Percentiles rank a stretch among this genome's conserved stretches.
phyloP scores from a whole-genome alignment of 37 sponge, comb jelly and placozoan genomes.

The Cladorhizidae sp. region DNA sequence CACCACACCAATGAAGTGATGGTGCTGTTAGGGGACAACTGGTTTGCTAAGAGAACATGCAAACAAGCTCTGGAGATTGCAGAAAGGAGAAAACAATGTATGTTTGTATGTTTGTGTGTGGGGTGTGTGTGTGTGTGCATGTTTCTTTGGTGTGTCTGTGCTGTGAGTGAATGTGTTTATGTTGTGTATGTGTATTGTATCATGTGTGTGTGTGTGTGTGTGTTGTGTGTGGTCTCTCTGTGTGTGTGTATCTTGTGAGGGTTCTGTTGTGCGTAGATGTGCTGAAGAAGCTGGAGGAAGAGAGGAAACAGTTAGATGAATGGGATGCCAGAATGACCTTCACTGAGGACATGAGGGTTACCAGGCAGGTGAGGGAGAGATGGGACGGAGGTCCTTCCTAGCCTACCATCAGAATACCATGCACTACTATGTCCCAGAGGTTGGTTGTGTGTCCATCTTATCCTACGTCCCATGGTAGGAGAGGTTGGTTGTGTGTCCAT shows the following conservation, averaged over 20 bases:
- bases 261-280: conserved; percentile 51
- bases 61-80: conserved; percentile 74
- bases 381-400: too few species aligned
- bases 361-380: not conserved
- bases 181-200: not conserved
- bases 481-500: too few species aligned
- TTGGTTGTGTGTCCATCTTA: too few species aligned
- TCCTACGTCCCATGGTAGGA: too few species aligned
- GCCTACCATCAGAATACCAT: too few species aligned
- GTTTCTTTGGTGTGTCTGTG: not conserved
- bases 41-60: conserved; percentile 84
- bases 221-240: not conserved
- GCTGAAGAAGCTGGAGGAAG: conserved; percentile 38
- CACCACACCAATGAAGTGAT: conserved; percentile 90
- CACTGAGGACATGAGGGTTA: conserved; percentile 23
- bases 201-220: not conserved
- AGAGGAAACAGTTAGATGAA: conserved; percentile 42
- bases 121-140: not conserved
- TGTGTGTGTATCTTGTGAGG: not conserved
- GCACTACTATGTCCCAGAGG: too few species aligned
- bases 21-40: conserved; percentile 92
- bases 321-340: conserved; percentile 39
- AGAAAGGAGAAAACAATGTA: conserved; percentile 68
- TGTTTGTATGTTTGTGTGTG: conserved; percentile 23
- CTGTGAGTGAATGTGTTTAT: not conserved